Percentiles rank a stretch among this genome's conserved stretches.
These are phyloP conservation scores for Unio pictorum DNA, from an alignment of 2,888 invertebrate species.

Conservation along the genomic window DNA sequence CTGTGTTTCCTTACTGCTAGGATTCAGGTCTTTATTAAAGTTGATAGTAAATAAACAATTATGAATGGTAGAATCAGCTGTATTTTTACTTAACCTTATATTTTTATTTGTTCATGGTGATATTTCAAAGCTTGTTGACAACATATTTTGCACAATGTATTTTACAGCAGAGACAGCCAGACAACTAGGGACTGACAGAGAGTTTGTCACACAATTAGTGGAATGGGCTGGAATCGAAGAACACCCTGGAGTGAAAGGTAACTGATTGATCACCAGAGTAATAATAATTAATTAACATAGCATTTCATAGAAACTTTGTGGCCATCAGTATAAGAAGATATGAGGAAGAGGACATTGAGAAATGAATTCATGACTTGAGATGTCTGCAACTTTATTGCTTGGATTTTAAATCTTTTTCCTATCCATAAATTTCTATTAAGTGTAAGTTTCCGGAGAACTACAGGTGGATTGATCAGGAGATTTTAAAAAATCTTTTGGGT, in stretches of 20 bases:
- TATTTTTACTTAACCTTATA: no score
- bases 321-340: no score
- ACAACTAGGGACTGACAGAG: constrained; percentile 77
- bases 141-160: constrained; percentile 62
- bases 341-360: no score
- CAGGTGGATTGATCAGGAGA: no score
- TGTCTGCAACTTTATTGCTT: no score
- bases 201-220: constrained; percentile 80
- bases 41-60: background rate
- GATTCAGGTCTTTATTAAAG: background rate
- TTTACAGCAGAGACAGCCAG: constrained; percentile 80
- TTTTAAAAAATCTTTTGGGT: no score
- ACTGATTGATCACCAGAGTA: constrained; percentile 65
- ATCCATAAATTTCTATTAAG: no score
- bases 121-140: background rate
- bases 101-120: background rate
- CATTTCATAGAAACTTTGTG: background rate
- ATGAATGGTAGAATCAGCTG: background rate
- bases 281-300: background rate
- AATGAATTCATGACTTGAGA: no score
- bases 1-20: background rate
- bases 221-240: constrained; percentile 85
- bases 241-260: constrained; percentile 87
- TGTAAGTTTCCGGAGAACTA: no score
- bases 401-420: no score